Base-by-base conservation (phyloP, 2,888 invertebrate species). In the Synergus itoensis region DNA sequence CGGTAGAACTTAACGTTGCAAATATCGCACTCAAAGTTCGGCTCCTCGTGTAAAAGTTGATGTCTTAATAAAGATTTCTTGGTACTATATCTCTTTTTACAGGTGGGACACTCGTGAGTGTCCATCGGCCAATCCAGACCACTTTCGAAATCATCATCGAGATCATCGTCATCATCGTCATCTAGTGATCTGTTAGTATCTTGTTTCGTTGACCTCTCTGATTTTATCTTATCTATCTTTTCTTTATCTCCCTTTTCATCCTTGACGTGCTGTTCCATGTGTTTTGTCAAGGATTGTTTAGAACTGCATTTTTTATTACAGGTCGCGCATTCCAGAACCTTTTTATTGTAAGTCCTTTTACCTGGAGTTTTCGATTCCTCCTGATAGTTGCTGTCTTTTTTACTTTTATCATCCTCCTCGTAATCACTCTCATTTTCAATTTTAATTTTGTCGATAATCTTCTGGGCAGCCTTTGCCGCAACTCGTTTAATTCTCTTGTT, bases 1-100 rank as follows among this genome's bases (percentile, higher is more conserved):
- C 92, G 88, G 28, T 92, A 92, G 43, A 92, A 92, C 73, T 92
- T 92, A 0, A 91, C 89, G 36, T 89, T 91, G 64, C 92, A 92
- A 40, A 92, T 92, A 77, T 92, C 92, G 63, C 92, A 92, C 45
- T 91, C 91, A 48, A 91, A 92, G 78, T 92, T 91, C 0, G 92
- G 92, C 53, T 92, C 92, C 28, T 92, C 91, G 78, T 92, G 92
- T 1, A 92, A 78, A 45, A 92, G 79, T 57, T 92, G 92, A 80
- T 92, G 92, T 28, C 92, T 89, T 3, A 92, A 77, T 4, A 92
- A 80, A 1, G 92, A 92, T 69, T 92, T 92, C 76, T 92, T 92
- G 3, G 92, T 92, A 60, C 91, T 92, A 81, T 92, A 92, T 21
- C 89, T 85, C 63, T 92, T 92, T 64, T 92, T 92, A 69, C 92